Evolutionary conservation across 1,140 invertebrate species (phyloP), one percentile per base, ranked within the genome.

Genomic region (Bactericera cockerelli): DNA sequence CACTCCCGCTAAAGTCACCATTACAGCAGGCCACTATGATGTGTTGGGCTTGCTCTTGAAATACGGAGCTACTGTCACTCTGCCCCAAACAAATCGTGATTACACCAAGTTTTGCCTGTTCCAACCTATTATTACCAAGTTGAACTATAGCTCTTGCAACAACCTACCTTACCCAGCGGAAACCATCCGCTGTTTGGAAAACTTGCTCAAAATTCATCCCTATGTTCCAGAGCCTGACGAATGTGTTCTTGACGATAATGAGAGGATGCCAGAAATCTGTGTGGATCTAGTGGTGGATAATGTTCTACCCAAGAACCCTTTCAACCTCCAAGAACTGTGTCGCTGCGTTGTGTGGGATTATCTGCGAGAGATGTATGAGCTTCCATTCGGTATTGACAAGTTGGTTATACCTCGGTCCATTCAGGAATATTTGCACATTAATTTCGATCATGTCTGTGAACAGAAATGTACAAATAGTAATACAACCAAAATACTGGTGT

Each of bases 1-100:
- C 2, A 76, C 81, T 1, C 81, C 85, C 0, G 69, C 85, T 1
- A 76, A 79, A 64, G 78, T 88, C 1, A 81, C 81, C 0, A 72
- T 85, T 63, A 83, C 87, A 67, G 76, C 84, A 62, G 81, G 79
- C 24, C 68, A 80, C 16, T 77, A 83, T 14, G 85, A 87, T 69
- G 80, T 86, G 63, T 70, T 88, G 8, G 75, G 81, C 64, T 79
- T 87, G 63, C 74, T 89, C 62, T 68, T 89, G 58, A 72, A 81
- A 64, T 84, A 83, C 66, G 83, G 83, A 2, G 83, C 82, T 4
- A 72, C 72, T 28, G 71, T 79, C 25, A 72, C 72, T 42, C 28
- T 60, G 24, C 58, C 55, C 1, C 22, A 55, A 67, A 62, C 77
- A 57, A 59, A 64, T 80, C 1, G 77, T 80, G 70, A 76, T 70